Base-by-base conservation (phyloP, 2,888 invertebrate species). In the Aphrophora alni region DNA sequence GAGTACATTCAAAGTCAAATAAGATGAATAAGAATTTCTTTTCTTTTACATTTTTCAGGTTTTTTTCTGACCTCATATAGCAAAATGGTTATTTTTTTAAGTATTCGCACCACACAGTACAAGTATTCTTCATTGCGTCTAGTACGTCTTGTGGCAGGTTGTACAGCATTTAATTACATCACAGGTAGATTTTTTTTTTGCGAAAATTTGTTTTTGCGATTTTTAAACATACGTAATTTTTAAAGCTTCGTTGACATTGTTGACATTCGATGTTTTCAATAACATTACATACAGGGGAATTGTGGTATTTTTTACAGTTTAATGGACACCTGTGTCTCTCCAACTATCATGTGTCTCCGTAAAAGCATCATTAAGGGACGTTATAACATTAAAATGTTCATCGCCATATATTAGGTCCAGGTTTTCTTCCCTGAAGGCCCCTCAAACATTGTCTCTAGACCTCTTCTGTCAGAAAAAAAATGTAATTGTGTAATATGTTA, bases 1-100 rank as follows among this genome's bases (percentile, higher is more conserved):
- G 38, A 38, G 8, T 75, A 59, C 75, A 75, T 28, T 21, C 38
- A 21, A 75, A 75, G 17, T 75, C 75, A 25, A 75, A 75, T n/a
- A 75, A 75, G 28, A 75, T 28, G 12, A 38, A 38, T 25, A 38
- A n/a, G 10, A 38, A 38, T 38, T 33, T 33, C 3, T 33, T 33
- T 33, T 33, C 33, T 33, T 33, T 33, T 33, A 33, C 33, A 5
- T 33, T 33, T 33, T 33, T 33, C 33, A 33, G 33, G 8, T 33
- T 33, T 33, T 38, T 75, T 4, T 33, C 74, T 3, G 74, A 38
- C 17, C 38, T 33, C 8, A 74, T 38, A 24, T 74, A 74, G 17
- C 74, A 74, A 14, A 68, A 24, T 8, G 5, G 74, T 8, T 74
- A 33, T 1, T 24, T 33, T 17, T 17, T 17, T 8, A 38, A 24